Evolutionary conservation across 2,113 vertebrate species (phyloP), one percentile per base, ranked within the genome.

Genomic region (Calcarius ornatus): DNA sequence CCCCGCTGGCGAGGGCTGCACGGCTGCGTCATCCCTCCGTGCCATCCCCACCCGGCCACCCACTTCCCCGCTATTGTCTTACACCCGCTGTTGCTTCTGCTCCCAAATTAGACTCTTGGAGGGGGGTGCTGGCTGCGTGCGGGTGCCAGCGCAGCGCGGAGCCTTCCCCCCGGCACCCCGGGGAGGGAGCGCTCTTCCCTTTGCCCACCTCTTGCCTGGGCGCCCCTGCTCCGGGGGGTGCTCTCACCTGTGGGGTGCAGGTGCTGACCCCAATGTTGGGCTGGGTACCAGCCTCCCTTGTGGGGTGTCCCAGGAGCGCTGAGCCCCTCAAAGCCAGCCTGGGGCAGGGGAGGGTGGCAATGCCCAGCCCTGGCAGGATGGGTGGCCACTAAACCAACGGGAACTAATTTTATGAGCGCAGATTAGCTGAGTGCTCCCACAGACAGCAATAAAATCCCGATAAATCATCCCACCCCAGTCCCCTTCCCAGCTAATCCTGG

Each of bases 81-180:
- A 88, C 92, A 86, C 86, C 91, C 94, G 85, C 88, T 95, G 90
- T 93, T 95, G 93, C 88, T 92, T 95, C 90, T 92, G 87, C 80
- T 93, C 93, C 92, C 73, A 66, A 95, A 94, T 88, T 94, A 88
- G 84, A 92, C 6, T 43, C 61, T 82, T 43, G 40, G 50, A 61
- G 38, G n/a, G 37, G 81, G 50, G 77, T 57, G 69, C 72, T 43
- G 56, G 81, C 61, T 78, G 86, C 9, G 9, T 27, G 73, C 47
- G 2, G 81, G 61, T 87, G 81, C 87, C 81, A 66, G 81, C 5
- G 1, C 78, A 76, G 90, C 76, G 69, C 59, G 21, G 57, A 68
- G 70, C 78, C 48, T 69, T 43, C 85, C 40, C 59, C 43, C 8
- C 3, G 2, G 43, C 66, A 68, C 51, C 70, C 47, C 25, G 5